These are phyloP conservation scores for Pholis gunnellus DNA, from an alignment of 2,113 vertebrate species.

Conservation along the genomic window DNA sequence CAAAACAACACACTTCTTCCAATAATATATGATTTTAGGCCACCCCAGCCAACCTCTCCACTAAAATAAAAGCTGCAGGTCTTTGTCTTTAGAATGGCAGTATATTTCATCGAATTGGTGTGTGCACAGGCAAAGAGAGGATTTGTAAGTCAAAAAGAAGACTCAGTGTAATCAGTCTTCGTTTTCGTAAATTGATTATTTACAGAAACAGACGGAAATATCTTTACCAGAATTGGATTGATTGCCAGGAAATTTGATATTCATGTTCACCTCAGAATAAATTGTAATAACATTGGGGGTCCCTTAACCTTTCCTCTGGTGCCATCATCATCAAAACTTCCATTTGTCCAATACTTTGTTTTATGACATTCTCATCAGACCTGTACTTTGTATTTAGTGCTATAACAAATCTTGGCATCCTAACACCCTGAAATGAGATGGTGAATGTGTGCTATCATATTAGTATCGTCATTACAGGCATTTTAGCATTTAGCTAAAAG, in stretches of 20 bases:
- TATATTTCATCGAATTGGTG: not conserved
- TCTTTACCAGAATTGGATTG: not conserved
- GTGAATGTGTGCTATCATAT: not conserved
- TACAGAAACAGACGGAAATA: not conserved
- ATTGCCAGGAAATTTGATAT: not conserved
- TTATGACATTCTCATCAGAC: not conserved
- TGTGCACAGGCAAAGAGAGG: not conserved
- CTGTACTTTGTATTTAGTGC: not conserved
- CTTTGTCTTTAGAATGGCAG: not conserved
- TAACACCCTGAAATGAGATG: not conserved
- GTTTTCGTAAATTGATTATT: not conserved
- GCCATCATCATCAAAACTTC: not conserved
- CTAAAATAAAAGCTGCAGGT: slow-evolving; percentile 1
- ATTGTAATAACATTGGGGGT: not conserved
- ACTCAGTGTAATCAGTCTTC: not conserved
- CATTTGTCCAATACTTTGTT: not conserved
- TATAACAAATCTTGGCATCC: not conserved
- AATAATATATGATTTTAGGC: slow-evolving; percentile 10
- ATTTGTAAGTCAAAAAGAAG: not conserved
- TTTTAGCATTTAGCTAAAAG: too few relatives aligned
- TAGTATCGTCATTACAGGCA: not conserved
- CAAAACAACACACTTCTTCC: not conserved
- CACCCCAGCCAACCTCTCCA: not conserved
- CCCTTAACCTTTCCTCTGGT: not conserved
- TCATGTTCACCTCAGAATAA: not conserved